These are phyloP conservation scores for Illadopsis cleaveri DNA, from an alignment of 2,113 vertebrate genomes.

Conservation along the genomic window DNA sequence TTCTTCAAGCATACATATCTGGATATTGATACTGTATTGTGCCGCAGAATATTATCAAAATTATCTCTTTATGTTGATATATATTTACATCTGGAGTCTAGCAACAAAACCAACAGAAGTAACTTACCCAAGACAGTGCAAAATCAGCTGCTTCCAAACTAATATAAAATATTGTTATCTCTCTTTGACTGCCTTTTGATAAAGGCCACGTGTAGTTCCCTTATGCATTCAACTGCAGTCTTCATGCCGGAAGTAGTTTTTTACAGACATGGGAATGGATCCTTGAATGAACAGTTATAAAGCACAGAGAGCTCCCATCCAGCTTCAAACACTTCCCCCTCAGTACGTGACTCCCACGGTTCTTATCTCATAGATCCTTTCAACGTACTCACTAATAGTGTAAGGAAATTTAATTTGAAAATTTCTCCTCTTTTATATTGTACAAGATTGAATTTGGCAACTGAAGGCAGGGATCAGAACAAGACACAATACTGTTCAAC, in stretches of 20 bases:
- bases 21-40: neutral
- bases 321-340: neutral
- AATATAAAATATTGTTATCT: neutral
- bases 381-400: neutral
- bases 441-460: neutral
- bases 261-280: neutral
- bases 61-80: neutral
- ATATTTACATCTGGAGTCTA: neutral
- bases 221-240: neutral
- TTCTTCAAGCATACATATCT: neutral
- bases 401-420: neutral
- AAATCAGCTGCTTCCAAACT: neutral
- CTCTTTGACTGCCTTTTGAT: neutral
- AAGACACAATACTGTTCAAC: neutral
- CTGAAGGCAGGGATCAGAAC: neutral
- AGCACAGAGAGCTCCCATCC: neutral
- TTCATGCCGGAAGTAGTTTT: neutral
- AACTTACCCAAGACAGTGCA: neutral
- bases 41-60: neutral
- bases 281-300: neutral
- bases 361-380: neutral
- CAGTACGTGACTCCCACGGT: accelerated
- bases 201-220: neutral
- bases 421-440: neutral
- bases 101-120: neutral